A percentile compares a stretch with the other conserved stretches of the same genome.
Conservation (phyloP, 2,888 invertebrate species). For the Latheticus oryzae region DNA sequence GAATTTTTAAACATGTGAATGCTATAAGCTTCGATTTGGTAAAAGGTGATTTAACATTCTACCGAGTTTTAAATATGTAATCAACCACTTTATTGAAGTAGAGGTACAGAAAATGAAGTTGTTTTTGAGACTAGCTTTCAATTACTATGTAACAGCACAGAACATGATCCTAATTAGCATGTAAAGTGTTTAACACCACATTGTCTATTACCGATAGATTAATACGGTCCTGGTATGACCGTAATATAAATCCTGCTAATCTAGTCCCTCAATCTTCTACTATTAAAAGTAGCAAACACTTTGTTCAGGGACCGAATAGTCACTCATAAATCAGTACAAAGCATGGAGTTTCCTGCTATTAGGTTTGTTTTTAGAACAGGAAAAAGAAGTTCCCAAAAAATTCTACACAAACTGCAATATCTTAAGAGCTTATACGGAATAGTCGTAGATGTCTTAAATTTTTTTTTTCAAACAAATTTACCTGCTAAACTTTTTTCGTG, state of each 20-base stretch:
- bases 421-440: too few relatives aligned
- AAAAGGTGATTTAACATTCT: background rate
- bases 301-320: constrained; percentile 18
- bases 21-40: background rate
- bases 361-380: constrained; percentile 18
- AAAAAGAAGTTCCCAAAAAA: background rate
- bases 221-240: constrained; percentile 21
- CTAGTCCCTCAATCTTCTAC: constrained; percentile 20
- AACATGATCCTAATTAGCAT: constrained; percentile 13
- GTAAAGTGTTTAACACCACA: constrained; percentile 15
- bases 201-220: constrained; percentile 27
- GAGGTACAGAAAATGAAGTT: too few relatives aligned
- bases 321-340: constrained; percentile 29
- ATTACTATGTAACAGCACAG: too few relatives aligned
- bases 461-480: constrained; percentile 6
- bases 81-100: background rate
- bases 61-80: background rate
- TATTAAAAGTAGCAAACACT: constrained; percentile 22
- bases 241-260: constrained; percentile 30
- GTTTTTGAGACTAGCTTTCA: too few relatives aligned
- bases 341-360: constrained; percentile 11
- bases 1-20: background rate
- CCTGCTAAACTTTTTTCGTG: constrained; percentile 19
- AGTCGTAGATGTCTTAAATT: too few relatives aligned
- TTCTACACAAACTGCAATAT: constrained; percentile 3